Conservation (phyloP, 2,113 vertebrate genomes). For the Catagonus wagneri region DNA sequence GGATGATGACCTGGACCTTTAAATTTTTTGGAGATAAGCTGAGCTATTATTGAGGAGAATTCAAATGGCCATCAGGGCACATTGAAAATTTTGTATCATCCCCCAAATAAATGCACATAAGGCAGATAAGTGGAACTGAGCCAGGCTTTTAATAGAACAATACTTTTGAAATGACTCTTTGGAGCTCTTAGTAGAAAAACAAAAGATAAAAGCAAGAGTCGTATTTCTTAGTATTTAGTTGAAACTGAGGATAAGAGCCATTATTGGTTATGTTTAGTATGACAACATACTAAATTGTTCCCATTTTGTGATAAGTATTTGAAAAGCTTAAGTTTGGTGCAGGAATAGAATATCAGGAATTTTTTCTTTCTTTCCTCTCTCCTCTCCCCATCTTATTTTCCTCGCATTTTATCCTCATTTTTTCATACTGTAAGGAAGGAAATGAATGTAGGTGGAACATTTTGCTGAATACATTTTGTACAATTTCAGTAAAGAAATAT, state of each 20-base stretch:
- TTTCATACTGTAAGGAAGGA: slow-evolving; percentile 13
- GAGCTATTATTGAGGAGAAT: not conserved
- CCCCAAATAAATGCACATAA: slow-evolving; percentile 14
- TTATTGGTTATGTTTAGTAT: not conserved
- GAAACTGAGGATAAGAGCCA: not conserved
- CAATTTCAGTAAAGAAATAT: slow-evolving; percentile 61
- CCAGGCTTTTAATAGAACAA: not conserved
- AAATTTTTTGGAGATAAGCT: not conserved
- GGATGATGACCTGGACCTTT: not conserved
- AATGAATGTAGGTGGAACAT: slow-evolving; percentile 20
- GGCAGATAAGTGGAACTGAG: not conserved
- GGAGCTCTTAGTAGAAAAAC: not conserved
- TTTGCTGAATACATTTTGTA: slow-evolving; percentile 54
- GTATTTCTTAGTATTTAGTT: slow-evolving; percentile 44
- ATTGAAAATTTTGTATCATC: not conserved
- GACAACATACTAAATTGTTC: not conserved
- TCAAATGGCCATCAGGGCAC: not conserved
- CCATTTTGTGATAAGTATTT: slow-evolving; percentile 34
- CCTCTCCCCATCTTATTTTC: not conserved
- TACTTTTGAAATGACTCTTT: slow-evolving; percentile 43
- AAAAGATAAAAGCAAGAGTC: not conserved
- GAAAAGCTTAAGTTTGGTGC: not conserved
- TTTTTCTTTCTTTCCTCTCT: not conserved
- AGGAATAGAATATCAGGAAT: not conserved
- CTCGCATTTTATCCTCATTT: accelerated